Percentiles rank a stretch among this genome's conserved stretches.
These are phyloP conservation scores for Lysandra bellargus DNA, from an alignment of 2,888 invertebrate genomes.

Conservation along the genomic window DNA sequence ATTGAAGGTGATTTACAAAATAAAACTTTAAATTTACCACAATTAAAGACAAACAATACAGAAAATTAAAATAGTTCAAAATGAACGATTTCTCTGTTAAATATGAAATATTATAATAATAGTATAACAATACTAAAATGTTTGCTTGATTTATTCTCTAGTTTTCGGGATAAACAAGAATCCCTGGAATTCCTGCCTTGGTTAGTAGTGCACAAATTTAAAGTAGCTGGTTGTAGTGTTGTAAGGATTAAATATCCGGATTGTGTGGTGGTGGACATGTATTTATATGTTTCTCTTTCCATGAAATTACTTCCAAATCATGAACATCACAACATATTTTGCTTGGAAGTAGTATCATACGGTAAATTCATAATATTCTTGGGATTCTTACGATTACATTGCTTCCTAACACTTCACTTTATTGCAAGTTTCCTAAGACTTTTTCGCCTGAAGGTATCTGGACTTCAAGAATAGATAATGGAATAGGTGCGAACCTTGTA, in stretches of 20 bases:
- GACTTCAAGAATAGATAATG: conserved; percentile 80
- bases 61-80: background rate
- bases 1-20: background rate
- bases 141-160: conserved; percentile 81
- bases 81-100: conserved; percentile 36
- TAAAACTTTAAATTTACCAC: background rate
- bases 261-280: conserved; percentile 26
- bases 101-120: conserved; percentile 30
- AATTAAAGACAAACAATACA: background rate
- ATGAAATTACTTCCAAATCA: conserved; percentile 20
- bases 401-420: conserved; percentile 73
- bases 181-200: conserved; percentile 89
- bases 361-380: conserved; percentile 17
- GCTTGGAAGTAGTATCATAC: conserved; percentile 26
- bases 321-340: background rate
- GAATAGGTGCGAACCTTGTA: conserved; percentile 73
- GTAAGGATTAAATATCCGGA: conserved; percentile 36
- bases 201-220: conserved; percentile 83
- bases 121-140: conserved; percentile 53
- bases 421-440: conserved; percentile 52
- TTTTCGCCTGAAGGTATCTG: conserved; percentile 58
- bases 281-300: conserved; percentile 4
- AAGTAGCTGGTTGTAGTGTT: conserved; percentile 52
- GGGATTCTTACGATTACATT: conserved; percentile 43
- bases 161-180: conserved; percentile 90